These are phyloP conservation scores for Ormia ochracea DNA, from an alignment of 2,888 invertebrate species.

Conservation along the genomic window DNA sequence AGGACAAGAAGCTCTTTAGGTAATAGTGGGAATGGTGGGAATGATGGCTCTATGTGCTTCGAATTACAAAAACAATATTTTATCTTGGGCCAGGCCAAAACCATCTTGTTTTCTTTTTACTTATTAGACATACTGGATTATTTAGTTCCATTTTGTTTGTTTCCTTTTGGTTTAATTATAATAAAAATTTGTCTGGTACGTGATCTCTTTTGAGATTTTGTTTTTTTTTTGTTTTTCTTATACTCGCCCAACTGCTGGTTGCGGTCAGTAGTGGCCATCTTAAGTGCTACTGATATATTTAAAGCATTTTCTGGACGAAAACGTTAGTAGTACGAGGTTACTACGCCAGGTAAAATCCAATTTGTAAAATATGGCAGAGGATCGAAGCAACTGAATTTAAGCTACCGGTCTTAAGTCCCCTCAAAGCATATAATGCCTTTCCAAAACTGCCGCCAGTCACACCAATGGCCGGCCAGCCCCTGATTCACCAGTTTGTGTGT, in stretches of 20 bases:
- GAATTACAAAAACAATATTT: no score
- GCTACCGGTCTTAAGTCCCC: constrained; percentile 61
- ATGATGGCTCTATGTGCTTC: no score
- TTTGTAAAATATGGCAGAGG: not conserved
- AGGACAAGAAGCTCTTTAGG: no score
- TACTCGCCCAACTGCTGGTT: not conserved
- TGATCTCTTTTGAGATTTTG: constrained; percentile 1
- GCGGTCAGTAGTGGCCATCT: constrained; percentile 32
- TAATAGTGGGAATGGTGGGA: no score
- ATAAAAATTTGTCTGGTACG: constrained; percentile 48
- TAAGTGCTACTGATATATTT: constrained; percentile 58
- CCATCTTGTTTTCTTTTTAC: not conserved
- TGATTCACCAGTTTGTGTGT: not conserved
- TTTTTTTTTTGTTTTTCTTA: not conserved
- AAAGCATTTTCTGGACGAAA: constrained; percentile 21
- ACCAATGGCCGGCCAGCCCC: not conserved
- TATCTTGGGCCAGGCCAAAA: not conserved
- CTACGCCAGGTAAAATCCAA: constrained; percentile 12
- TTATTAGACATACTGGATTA: not conserved
- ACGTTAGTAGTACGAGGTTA: constrained; percentile 1
- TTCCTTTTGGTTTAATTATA: constrained; percentile 1
- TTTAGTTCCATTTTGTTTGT: not conserved
- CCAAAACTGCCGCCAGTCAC: constrained; percentile 7
- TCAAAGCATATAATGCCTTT: constrained; percentile 60
- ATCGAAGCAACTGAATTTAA: constrained; percentile 10